These are phyloP conservation scores for Caenorhabditis brenneri DNA, from an alignment of 1,140 invertebrate genomes.

Conservation along the genomic window DNA sequence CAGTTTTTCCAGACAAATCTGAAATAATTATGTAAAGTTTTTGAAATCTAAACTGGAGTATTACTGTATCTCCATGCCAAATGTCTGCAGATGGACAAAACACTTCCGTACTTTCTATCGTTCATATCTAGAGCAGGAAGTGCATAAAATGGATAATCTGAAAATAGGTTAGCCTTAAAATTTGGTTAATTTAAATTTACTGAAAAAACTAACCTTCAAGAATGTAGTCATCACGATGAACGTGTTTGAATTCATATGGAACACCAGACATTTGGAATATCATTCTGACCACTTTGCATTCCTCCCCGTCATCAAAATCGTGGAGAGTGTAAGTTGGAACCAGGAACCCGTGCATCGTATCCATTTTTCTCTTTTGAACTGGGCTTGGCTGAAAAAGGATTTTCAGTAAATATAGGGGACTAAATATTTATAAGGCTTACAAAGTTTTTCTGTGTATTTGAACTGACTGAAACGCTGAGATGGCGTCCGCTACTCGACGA, in stretches of 20 bases:
- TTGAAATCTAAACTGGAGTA: neutral
- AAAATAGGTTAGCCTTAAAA: neutral
- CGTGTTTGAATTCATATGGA: constrained; percentile 34
- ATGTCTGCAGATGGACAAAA: constrained; percentile 48
- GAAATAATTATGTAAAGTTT: neutral
- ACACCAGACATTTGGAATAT: constrained; percentile 31
- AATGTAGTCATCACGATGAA: constrained; percentile 46
- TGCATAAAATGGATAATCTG: constrained; percentile 50
- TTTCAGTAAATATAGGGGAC: neutral
- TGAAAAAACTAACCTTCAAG: constrained; percentile 16
- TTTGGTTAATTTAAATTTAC: neutral
- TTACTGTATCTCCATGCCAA: constrained; percentile 54
- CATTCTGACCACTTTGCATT: constrained; percentile 39
- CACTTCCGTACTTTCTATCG: constrained; percentile 43
- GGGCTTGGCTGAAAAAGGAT: neutral
- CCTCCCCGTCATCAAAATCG: constrained; percentile 46
- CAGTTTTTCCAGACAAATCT: constrained; percentile 47
- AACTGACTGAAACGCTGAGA: constrained; percentile 17
- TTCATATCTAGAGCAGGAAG: constrained; percentile 50
- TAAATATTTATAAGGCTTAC: neutral
- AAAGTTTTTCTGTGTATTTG: neutral
- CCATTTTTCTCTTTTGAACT: neutral
- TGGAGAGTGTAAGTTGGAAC: constrained; percentile 37
- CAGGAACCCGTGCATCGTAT: constrained; percentile 33
- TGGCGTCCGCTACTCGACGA: constrained; percentile 7